Conservation (phyloP, 2,797 vertebrate genomes). For the Amblyopsis hoosieri region DNA sequence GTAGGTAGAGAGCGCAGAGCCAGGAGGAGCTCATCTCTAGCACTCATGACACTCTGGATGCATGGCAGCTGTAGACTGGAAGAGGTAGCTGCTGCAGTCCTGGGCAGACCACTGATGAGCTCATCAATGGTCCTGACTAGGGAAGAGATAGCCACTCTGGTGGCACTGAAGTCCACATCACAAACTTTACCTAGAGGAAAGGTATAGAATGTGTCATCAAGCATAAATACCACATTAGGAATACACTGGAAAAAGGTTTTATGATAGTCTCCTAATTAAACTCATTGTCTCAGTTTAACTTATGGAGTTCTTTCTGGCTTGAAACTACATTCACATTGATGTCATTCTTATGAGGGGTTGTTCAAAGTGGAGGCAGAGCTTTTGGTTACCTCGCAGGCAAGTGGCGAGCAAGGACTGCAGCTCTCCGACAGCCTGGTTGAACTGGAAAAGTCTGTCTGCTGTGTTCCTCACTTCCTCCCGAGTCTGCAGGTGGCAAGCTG, state of each 20-base stretch:
- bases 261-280: too few species aligned
- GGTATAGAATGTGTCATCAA: not conserved
- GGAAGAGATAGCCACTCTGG: conserved; percentile 68
- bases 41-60: conserved; percentile 39
- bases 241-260: not conserved
- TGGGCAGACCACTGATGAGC: conserved; percentile 55
- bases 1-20: conserved; percentile 74
- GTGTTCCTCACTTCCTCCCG: conserved; percentile 41
- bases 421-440: conserved; percentile 80
- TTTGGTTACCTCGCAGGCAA: conserved; percentile 78
- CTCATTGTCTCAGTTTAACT: not conserved
- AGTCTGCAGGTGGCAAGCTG: conserved; percentile 60
- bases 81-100: conserved; percentile 10
- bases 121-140: conserved; percentile 68
- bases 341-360: not conserved
- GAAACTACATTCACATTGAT: too few species aligned
- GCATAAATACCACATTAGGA: too few species aligned
- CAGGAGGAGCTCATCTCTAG: conserved; percentile 71
- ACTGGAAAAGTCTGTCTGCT: conserved; percentile 79
- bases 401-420: conserved; percentile 69
- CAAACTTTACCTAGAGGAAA: conserved; percentile 58
- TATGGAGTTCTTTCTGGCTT: not conserved
- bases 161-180: conserved; percentile 43
- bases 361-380: not conserved
- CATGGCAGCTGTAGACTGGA: conserved; percentile 45